Evolutionary conservation across 2,113 vertebrate genomes (phyloP), one percentile per base, ranked within the genome.

Genomic region (Oryzias celebensis): DNA sequence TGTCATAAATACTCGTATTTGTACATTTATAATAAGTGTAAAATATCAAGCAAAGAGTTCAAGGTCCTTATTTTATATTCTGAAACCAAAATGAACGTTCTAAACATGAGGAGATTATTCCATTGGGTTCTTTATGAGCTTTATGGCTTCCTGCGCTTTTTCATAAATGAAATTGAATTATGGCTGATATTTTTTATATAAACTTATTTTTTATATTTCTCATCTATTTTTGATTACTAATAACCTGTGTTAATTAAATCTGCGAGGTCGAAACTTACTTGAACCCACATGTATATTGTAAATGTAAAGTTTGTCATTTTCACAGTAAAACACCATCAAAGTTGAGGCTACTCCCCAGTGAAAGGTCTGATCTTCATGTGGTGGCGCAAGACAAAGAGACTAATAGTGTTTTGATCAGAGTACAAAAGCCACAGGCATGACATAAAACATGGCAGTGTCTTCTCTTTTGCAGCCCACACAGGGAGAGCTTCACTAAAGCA

Each of bases 341-440:
- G 78, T 61, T 50, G 72, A 59, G 66, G 67, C 71, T 58, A 72
- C 59, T 87, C 80, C 69, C 62, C 24, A 63, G 86, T 81, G 84
- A 84, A 77, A 73, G 78, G 49, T 66, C 72, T 69, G 79, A 36
- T 36, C 76, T 69, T 87, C 81, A 78, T 75, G 84, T 67, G 75
- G 73, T 75, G 81, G 83, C 82, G 75, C 78, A 79, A 84, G 80
- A 87, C 85, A 87, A 88, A 89, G 86, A 86, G 81, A 91, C 84
- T 85, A 80, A 86, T 88, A 77, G 84, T 81, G 82, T 88, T 89
- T 86, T 88, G 78, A 88, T 90, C 75, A 77, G 75, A 89, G 80
- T 77, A 83, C 77, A 79, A 77, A 85, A 87, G 84, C 85, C 75
- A 47, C 71, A 81, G 89, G 84, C 85, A 41, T 77, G 80, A 86